Percentiles rank a stretch among this genome's conserved stretches.
phyloP scores from a whole-genome alignment of 2,113 vertebrate genomes.

The Ophiodon elongatus region DNA sequence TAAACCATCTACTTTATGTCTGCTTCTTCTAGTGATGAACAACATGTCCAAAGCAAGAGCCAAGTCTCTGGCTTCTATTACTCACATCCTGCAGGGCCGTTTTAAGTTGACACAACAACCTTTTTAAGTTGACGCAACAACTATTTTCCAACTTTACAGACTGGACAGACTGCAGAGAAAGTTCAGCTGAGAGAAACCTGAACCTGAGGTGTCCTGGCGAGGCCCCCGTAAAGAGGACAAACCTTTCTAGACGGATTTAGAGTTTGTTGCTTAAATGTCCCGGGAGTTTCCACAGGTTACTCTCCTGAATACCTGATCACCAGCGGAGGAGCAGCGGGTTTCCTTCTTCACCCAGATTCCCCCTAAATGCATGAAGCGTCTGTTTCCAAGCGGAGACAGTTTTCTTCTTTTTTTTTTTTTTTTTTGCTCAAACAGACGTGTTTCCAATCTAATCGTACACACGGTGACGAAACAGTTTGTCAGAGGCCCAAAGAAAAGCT shows the following conservation, averaged over 20 bases:
- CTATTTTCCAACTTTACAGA: not conserved
- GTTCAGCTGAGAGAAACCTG: not conserved
- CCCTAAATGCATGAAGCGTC: conserved; percentile 7
- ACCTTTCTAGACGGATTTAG: not conserved
- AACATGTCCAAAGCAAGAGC: too few species aligned
- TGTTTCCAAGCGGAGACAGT: conserved; percentile 17
- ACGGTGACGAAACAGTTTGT: conserved; percentile 66
- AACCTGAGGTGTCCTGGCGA: not conserved
- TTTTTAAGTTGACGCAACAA: too few species aligned
- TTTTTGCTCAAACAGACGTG: conserved; percentile 48
- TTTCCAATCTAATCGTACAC: conserved; percentile 57
- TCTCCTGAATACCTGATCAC: not conserved
- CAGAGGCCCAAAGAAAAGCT: conserved; percentile 52
- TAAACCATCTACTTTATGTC: too few species aligned
- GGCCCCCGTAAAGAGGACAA: not conserved
- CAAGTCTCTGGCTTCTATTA: not conserved
- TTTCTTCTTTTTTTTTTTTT: not conserved
- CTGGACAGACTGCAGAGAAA: not conserved
- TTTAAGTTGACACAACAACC: not conserved
- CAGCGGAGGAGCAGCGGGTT: conserved; percentile 1
- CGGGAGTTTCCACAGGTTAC: not conserved
- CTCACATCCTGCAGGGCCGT: not conserved
- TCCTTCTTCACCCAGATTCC: conserved; percentile 28
- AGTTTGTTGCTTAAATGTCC: too few species aligned
- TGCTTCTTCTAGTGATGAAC: too few species aligned